These are phyloP conservation scores for Pelagia noctiluca DNA, from an alignment of 30 jellyfish, hydroid and myxozoan genomes.

Conservation along the genomic window DNA sequence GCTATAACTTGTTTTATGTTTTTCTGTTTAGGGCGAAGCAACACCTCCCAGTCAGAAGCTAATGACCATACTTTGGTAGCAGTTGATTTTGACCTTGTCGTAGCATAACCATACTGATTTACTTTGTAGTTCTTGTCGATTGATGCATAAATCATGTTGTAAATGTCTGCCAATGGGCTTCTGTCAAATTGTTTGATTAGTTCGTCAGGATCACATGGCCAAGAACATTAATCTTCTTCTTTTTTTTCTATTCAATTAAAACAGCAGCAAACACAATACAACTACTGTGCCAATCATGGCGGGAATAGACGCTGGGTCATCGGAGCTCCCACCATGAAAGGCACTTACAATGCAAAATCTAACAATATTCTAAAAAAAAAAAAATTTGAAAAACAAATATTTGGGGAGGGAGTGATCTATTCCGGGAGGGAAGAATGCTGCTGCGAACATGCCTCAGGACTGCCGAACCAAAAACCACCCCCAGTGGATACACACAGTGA, in stretches of 20 bases:
- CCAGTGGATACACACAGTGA: too few species aligned
- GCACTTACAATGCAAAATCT: conserved; percentile 29
- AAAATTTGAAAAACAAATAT: too few species aligned
- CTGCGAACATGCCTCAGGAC: too few species aligned
- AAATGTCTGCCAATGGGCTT: conserved; percentile 44
- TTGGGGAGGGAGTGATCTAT: too few species aligned
- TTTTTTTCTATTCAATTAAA: too few species aligned
- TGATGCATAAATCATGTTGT: conserved; percentile 52
- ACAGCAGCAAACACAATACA: too few species aligned
- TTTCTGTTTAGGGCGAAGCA: conserved; percentile 18
- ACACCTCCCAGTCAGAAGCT: conserved; percentile 62
- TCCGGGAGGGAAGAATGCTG: too few species aligned
- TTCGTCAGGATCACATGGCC: conserved; percentile 53
- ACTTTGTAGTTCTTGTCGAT: conserved; percentile 18
- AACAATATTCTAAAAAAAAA: too few species aligned
- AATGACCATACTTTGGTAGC: conserved; percentile 57
- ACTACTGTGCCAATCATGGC: too few species aligned
- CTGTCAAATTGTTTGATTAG: conserved; percentile 15
- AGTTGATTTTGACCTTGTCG: conserved; percentile 2
- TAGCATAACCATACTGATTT: conserved; percentile 32
- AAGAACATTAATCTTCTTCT: not conserved
- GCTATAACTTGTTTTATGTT: conserved; percentile 38
- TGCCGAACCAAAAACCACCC: too few species aligned
- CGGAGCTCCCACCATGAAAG: not conserved
- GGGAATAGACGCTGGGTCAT: too few species aligned